phyloP scores from a whole-genome alignment of 1,140 invertebrate genomes.

The Dolichoris vasculosae region DNA sequence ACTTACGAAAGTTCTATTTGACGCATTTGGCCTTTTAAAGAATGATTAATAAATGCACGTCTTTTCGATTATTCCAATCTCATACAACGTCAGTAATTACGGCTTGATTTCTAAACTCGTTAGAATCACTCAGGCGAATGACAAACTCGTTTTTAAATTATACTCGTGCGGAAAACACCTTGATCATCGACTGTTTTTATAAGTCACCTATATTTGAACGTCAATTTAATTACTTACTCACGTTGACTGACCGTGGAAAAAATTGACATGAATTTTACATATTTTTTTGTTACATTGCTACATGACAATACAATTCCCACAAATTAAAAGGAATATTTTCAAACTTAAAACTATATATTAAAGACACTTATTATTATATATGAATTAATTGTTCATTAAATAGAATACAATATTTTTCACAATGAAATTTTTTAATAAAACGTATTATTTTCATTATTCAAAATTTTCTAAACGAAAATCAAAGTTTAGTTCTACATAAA shows the following conservation, averaged over 20 bases:
- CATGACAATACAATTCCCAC: constrained; percentile 41
- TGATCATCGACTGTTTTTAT: constrained; percentile 33
- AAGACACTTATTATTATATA: not conserved
- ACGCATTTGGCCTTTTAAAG: constrained; percentile 13
- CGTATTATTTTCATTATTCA: no score
- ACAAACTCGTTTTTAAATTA: constrained; percentile 51
- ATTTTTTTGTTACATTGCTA: constrained; percentile 18
- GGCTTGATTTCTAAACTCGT: constrained; percentile 52
- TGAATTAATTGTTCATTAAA: no score
- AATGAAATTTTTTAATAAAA: no score
- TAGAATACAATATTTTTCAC: no score
- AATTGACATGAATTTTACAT: constrained; percentile 50
- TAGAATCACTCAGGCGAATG: constrained; percentile 22
- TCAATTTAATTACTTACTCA: constrained; percentile 52
- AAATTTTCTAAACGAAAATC: no score
- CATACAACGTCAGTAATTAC: constrained; percentile 38
- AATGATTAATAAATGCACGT: constrained; percentile 13
- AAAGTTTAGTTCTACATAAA: no score
- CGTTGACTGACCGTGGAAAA: constrained; percentile 20
- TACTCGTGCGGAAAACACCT: constrained; percentile 35
- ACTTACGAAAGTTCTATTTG: constrained; percentile 6
- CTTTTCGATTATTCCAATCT: constrained; percentile 16
- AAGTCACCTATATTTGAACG: not conserved
- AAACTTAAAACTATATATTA: not conserved
- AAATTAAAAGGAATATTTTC: not conserved